Evolutionary conservation across 2,888 invertebrate genomes (phyloP), one percentile per base, ranked within the genome.

Genomic region (Amaurobius ferox): DNA sequence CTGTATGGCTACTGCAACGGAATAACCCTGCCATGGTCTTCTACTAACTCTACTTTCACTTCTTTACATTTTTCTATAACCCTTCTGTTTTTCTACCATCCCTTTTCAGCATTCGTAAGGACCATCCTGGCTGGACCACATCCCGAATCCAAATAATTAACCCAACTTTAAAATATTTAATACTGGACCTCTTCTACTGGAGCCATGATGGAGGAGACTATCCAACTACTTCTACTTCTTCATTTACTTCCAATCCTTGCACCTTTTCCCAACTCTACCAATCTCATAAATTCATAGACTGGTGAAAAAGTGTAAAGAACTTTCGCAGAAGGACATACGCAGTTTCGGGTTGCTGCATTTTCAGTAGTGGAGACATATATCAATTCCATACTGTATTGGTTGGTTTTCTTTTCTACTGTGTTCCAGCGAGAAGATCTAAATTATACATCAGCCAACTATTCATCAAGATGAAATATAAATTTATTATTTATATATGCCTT

Each of bases 81-180:
- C 26, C 16, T 7, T 29, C 28, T 29, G 9, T 71, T 30, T 48
- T 11, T 77, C 32, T 26, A 16, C 70, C 55, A 30, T 40, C 44
- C 66, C 61, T n/a, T 86, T 86, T 26, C 79, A 86, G 86, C 68
- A 74, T 86, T 86, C 72, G 73, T 86, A 23, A 86, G 30, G 79
- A 86, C 78, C 68, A 86, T 86, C 32, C 26, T 86, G 28, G 86
- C 62, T 19, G 86, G 86, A 62, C 86, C 86, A 28, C 79, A 86
- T 19, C 86, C 86, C 19, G 86, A 86, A 48, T 44, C 79, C 19
- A 85, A 85, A 48, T 66, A 74, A 73, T 64, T n/a, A 32, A n/a
- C 40, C n/a, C 39, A n/a, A n/a, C n/a, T n/a, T n/a, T n/a, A n/a
- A n/a, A n/a, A n/a, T n/a, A n/a, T n/a, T n/a, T n/a, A n/a, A n/a